These are phyloP conservation scores for Anas platyrhynchos DNA, from an alignment of 2,113 vertebrate species.

Conservation along the genomic window DNA sequence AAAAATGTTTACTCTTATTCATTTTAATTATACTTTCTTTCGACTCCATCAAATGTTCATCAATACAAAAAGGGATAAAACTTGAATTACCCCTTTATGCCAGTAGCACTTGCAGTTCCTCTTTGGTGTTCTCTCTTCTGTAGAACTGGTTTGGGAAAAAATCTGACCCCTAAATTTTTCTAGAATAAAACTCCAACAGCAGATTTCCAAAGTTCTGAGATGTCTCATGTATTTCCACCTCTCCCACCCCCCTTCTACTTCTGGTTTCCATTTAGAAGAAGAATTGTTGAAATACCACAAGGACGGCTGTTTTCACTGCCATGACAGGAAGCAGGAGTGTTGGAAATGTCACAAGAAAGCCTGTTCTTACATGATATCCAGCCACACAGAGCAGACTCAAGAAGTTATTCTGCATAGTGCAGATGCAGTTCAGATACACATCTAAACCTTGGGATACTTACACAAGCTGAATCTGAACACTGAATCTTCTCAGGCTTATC, in stretches of 20 bases:
- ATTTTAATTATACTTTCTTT: not conserved
- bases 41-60: not conserved
- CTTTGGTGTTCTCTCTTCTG: not conserved
- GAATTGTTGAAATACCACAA: conserved; percentile 27
- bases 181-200: not conserved
- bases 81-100: not conserved
- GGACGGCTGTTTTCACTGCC: conserved; percentile 30
- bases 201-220: not conserved
- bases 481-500: conserved; percentile 17
- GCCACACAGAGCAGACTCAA: not conserved
- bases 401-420: not conserved
- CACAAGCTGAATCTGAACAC: not conserved
- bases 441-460: not conserved
- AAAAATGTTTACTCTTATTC: not conserved
- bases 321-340: conserved; percentile 65
- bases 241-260: not conserved
- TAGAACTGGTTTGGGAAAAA: not conserved
- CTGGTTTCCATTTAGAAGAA: conserved; percentile 59
- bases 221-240: not conserved
- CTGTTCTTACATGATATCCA: conserved; percentile 37
- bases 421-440: conserved; percentile 27
- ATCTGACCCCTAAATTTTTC: conserved; percentile 1
- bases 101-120: not conserved
- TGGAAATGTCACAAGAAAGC: conserved; percentile 36
- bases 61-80: not conserved